Conservation (phyloP, 1,140 invertebrate species). For the Megathymus violae region DNA sequence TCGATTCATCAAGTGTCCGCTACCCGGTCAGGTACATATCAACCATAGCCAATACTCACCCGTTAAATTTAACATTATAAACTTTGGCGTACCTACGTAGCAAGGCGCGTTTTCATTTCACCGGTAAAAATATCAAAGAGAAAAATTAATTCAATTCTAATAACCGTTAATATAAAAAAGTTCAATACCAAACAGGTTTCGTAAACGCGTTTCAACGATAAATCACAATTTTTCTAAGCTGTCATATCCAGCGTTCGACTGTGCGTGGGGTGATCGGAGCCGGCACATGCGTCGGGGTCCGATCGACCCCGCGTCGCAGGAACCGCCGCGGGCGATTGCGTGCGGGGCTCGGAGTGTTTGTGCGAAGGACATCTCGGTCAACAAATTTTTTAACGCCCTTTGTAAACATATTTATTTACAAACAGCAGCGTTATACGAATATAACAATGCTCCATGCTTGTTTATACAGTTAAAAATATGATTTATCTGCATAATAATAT, state of each 20-base stretch:
- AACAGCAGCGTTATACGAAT: too few species aligned
- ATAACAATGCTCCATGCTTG: too few species aligned
- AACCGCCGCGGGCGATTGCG: constrained; percentile 1
- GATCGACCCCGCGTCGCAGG: neutral
- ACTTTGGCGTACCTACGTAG: too few species aligned
- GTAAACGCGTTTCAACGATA: constrained; percentile 11
- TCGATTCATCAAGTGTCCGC: too few species aligned
- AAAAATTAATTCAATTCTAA: neutral
- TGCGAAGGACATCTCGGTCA: constrained; percentile 3
- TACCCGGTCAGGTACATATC: too few species aligned
- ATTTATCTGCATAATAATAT: too few species aligned
- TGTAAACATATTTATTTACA: neutral
- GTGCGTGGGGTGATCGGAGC: neutral
- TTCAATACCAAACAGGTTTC: constrained; percentile 1
- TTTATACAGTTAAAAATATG: too few species aligned
- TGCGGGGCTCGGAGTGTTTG: neutral
- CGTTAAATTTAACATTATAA: too few species aligned
- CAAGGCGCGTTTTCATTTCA: too few species aligned
- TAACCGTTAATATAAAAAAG: neutral
- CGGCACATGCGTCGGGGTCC: neutral
- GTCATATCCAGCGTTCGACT: constrained; percentile 12
- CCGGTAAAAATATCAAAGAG: neutral
- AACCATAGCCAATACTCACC: too few species aligned
- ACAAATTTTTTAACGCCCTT: neutral
- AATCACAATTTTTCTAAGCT: constrained; percentile 26